phyloP scores from a whole-genome alignment of 2,797 vertebrate species.

The Scolopax rusticola region DNA sequence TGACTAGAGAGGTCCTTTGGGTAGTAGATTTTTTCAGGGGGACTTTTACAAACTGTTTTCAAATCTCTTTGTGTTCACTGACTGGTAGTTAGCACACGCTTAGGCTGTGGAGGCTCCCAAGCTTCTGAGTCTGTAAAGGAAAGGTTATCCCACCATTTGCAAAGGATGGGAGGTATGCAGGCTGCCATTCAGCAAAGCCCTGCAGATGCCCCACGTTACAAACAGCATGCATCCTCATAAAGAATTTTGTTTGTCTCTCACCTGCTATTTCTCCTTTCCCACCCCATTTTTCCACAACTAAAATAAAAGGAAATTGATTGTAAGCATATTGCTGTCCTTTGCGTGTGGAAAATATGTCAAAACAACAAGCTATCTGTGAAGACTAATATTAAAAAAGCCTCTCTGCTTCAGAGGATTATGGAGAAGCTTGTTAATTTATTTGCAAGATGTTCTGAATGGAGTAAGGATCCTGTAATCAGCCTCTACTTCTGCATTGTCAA shows the following conservation, averaged over 20 bases:
- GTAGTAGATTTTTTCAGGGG: neutral
- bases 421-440: conserved; percentile 3
- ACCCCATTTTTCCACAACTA: neutral
- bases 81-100: neutral
- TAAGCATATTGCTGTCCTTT: neutral
- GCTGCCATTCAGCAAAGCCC: neutral
- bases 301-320: neutral
- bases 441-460: conserved; percentile 19
- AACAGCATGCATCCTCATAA: neutral
- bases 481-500: neutral
- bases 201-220: neutral
- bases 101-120: neutral
- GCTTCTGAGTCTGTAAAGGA: neutral
- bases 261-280: neutral
- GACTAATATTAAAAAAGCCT: neutral
- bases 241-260: neutral
- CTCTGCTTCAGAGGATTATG: neutral
- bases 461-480: neutral
- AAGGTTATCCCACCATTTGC: neutral
- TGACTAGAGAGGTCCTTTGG: neutral
- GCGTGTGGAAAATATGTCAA: neutral
- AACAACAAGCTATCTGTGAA: neutral
- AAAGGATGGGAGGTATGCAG: neutral
- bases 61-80: neutral
- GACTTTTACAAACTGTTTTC: neutral